Conservation (phyloP, 2,797 vertebrate species). For the Pangasius krempfi region DNA sequence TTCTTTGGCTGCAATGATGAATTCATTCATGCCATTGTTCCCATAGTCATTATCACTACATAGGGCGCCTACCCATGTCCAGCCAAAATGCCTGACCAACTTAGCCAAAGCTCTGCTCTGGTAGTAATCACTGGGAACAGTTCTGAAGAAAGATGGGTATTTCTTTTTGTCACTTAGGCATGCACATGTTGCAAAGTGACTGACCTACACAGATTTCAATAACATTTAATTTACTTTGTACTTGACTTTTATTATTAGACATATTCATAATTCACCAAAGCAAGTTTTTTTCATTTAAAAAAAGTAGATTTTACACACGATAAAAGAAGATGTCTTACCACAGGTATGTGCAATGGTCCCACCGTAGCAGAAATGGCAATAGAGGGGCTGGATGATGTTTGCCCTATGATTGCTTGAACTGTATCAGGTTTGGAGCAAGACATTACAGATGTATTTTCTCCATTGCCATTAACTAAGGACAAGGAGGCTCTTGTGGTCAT, state of each 20-base stretch:
- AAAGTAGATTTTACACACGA: background rate
- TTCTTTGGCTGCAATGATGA: slow-evolving; percentile 59
- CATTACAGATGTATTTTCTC: background rate
- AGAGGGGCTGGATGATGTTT: slow-evolving; percentile 9
- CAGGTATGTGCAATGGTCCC: slow-evolving; percentile 18
- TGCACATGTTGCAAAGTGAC: slow-evolving; percentile 56
- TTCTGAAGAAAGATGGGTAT: slow-evolving; percentile 58
- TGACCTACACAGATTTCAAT: slow-evolving; percentile 35
- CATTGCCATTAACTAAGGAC: slow-evolving; percentile 29
- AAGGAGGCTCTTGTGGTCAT: slow-evolving; percentile 6
- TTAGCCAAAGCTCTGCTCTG: slow-evolving; percentile 56
- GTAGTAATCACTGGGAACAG: slow-evolving; percentile 58
- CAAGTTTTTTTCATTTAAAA: background rate
- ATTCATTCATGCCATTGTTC: slow-evolving; percentile 68
- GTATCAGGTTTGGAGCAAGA: slow-evolving; percentile 5
- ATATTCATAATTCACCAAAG: background rate
- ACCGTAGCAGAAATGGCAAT: slow-evolving; percentile 24
- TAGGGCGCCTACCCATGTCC: slow-evolving; percentile 59
- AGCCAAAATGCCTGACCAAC: slow-evolving; percentile 55
- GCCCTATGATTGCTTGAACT: slow-evolving; percentile 23
- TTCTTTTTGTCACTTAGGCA: slow-evolving; percentile 58
- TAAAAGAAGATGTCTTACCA: slow-evolving; percentile 3
- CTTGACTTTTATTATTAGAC: background rate
- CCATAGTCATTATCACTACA: slow-evolving; percentile 62
- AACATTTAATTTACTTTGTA: background rate